phyloP scores from a whole-genome alignment of 2,797 vertebrate species.

The Tenualosa thibaudeaui region DNA sequence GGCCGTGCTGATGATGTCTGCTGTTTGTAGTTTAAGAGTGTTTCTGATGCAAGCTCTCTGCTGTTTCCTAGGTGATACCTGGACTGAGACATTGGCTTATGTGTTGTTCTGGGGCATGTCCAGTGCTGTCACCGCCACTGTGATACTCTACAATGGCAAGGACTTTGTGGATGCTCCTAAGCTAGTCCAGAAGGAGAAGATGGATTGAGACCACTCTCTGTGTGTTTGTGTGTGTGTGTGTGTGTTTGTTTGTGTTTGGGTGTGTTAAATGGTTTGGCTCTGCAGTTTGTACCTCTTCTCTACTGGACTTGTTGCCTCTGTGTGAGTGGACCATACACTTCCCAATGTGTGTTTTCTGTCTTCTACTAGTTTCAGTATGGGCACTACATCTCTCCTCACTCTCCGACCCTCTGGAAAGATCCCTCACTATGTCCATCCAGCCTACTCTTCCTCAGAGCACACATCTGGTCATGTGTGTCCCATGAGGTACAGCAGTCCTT shows the following conservation, averaged over 20 bases:
- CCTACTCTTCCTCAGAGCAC: background rate
- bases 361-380: background rate
- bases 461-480: background rate
- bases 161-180: conserved; percentile 96
- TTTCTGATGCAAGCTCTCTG: background rate
- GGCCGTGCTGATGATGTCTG: background rate
- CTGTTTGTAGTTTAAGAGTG: background rate
- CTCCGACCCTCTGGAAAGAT: background rate
- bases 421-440: background rate
- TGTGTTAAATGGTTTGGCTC: conserved; percentile 70
- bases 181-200: conserved; percentile 97
- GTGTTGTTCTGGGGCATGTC: conserved; percentile 92
- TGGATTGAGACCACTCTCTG: conserved; percentile 82
- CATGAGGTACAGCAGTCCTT: background rate
- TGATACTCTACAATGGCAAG: conserved; percentile 92
- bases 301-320: background rate
- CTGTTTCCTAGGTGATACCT: conserved; percentile 84
- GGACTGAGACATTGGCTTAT: conserved; percentile 94
- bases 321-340: conserved; percentile 27
- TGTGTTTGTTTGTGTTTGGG: conserved; percentile 7
- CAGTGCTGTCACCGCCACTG: conserved; percentile 86
- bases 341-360: conserved; percentile 15
- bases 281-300: conserved; percentile 60
- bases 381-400: conserved; percentile 4
- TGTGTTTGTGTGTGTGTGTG: conserved; percentile 65